Base-by-base conservation (phyloP, 2,113 vertebrate genomes). In the Alligator mississippiensis region DNA sequence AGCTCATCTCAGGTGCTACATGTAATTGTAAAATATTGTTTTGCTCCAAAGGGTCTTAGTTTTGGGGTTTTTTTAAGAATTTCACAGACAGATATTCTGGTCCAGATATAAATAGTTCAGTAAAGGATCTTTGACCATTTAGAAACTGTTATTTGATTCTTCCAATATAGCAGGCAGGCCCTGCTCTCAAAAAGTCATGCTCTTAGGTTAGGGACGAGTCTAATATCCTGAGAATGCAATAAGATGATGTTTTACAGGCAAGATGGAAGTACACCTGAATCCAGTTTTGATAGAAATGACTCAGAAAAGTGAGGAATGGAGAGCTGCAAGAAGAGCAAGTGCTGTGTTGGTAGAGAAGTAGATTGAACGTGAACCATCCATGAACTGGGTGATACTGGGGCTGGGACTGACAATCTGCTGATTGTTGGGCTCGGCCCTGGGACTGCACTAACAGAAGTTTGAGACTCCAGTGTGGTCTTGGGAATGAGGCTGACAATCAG, bases 141-240 rank as follows among this genome's bases (percentile, higher is more conserved):
- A 93, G 96, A 97, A 95, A 94, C 74, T 90, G 82, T 90, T 96
- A n/a, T 94, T 94, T 96, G 96, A 96, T 96, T 94, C 91, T 82
- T 85, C 84, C 92, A 95, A 96, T 96, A 96, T 96, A 96, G 94
- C 95, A 97, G 93, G 80, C 95, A 96, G 91, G 96, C 95, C 94
- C 90, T 96, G 96, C 94, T 96, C 94, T 96, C 95, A 97, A 97
- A 47, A 96, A 96, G 96, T 77, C 90, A 96, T 94, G 96, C 96
- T 94, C 95, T 91, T 90, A 94, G 95, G 96, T 97, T 97, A 97
- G 88, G 95, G 79, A 92, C 91, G 83, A 94, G 91, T 94, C 96
- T 96, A 97, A 90, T 94, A 96, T 70, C 94, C 94, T 96, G 94
- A 96, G 95, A 95, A 96, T 96, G 94, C 90, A 79, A 82, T 77